Evolutionary conservation across 2,888 invertebrate genomes (phyloP), one percentile per base, ranked within the genome.

Genomic region (Aricia artaxerxes): DNA sequence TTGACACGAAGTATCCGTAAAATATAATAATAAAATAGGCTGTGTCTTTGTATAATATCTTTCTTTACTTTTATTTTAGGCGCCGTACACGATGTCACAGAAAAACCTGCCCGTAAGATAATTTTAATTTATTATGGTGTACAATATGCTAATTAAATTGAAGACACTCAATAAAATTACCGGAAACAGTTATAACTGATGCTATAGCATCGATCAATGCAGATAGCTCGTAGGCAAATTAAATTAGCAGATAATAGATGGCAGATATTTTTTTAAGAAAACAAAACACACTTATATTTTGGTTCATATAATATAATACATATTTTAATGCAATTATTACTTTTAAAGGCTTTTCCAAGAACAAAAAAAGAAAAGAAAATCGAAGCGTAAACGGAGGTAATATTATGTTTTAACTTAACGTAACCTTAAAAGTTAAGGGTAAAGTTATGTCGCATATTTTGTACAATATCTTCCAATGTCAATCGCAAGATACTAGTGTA

Each of bases 91-190:
- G 84, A 1, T 93, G 93, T 80, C 84, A 80, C 1, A 88, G 84
- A 80, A 90, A 87, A 82, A 90, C 87, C 85, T 90, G 90, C 84
- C 87, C 88, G 92, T 92, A 82, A 64, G 64, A 24, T 31, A 64
- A 31, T 61, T 61, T 61, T n/a, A 64, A 64, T 64, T n/a, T n/a
- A 7, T 9, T 24, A n/a, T 31, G 7, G 0, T 31, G 31, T 64
- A 64, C 7, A 60, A 60, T 44, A 53, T 53, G 3, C 44, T 11
- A 53, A 53, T 53, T 11, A 53, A 3, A 53, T 53, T 9, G 13
- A 13, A 53, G 53, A 53, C 11, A 53, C 13, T 53, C 6, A 13
- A 53, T 53, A 53, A 53, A 53, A 53, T 53, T 53, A 53, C 53
- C 11, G 1, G 53, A 13, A 53, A 53, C 53, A 53, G 9, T 9